Conservation (phyloP, 2,113 vertebrate genomes). For the Elephantulus edwardii region DNA sequence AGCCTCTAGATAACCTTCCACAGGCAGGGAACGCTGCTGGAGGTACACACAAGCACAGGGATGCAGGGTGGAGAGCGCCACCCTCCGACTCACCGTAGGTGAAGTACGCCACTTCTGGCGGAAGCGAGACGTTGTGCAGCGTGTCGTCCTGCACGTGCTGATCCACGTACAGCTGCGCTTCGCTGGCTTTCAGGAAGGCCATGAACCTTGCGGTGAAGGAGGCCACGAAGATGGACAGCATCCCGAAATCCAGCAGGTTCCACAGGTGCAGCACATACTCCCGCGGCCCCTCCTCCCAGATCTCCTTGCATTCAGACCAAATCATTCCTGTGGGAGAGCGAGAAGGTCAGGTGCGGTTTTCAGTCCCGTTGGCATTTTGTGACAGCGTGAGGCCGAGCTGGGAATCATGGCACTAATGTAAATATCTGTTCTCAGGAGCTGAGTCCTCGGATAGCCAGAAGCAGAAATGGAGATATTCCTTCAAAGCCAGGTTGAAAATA, state of each 20-base stretch:
- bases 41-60: accelerated
- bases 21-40: accelerated
- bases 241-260: conserved; percentile 97
- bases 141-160: conserved; percentile 90
- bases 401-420: not conserved
- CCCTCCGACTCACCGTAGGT: conserved; percentile 89
- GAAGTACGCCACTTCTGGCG: conserved; percentile 95
- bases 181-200: conserved; percentile 96
- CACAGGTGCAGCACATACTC: conserved; percentile 96
- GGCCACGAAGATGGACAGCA: conserved; percentile 97
- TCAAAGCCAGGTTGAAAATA: not conserved
- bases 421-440: not conserved
- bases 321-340: conserved; percentile 90
- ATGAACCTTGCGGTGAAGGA: conserved; percentile 97
- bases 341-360: not conserved
- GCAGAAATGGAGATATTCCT: not conserved
- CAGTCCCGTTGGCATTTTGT: not conserved
- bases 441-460: no score
- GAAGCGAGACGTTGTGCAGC: conserved; percentile 91
- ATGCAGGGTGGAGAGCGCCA: accelerated
- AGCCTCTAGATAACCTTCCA: accelerated
- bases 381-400: not conserved
- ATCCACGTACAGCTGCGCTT: conserved; percentile 96
- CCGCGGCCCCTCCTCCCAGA: conserved; percentile 95
- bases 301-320: conserved; percentile 98